phyloP scores from a whole-genome alignment of 2,888 invertebrate species.

The Nomada fabriciana region DNA sequence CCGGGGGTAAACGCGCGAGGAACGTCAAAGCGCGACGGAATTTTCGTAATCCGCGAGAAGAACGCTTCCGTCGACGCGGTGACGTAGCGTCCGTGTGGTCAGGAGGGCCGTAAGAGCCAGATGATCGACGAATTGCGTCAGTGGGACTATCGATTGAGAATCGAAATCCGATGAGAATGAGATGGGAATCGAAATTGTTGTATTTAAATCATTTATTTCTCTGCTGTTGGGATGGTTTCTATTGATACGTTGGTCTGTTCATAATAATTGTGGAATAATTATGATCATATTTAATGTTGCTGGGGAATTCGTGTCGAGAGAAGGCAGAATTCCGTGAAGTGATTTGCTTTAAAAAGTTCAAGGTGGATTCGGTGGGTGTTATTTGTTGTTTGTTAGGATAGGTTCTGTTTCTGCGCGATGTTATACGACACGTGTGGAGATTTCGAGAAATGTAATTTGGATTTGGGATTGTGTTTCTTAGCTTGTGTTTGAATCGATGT shows the following conservation, averaged over 20 bases:
- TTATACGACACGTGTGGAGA: background rate
- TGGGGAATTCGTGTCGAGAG: too few species aligned
- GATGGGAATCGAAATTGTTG: too few species aligned
- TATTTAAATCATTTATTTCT: too few species aligned
- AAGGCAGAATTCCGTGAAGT: too few species aligned
- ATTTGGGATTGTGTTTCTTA: background rate
- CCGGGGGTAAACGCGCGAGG: background rate
- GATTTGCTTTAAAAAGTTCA: background rate
- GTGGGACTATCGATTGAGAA: too few species aligned
- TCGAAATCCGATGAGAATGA: too few species aligned
- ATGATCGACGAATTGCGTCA: conserved; percentile 5
- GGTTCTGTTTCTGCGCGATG: background rate
- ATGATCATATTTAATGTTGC: too few species aligned
- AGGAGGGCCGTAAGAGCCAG: background rate
- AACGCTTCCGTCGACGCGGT: conserved; percentile 53
- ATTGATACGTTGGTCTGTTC: too few species aligned
- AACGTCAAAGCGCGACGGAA: conserved; percentile 47
- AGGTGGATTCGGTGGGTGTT: too few species aligned
- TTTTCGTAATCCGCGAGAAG: conserved; percentile 41
- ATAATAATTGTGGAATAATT: too few species aligned
- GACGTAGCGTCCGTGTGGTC: conserved; percentile 53
- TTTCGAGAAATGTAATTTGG: background rate
- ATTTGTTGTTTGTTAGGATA: too few species aligned
- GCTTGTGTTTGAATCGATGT: background rate
- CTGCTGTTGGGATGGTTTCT: background rate